Base-by-base conservation (phyloP, 1,140 invertebrate genomes). In the Trigoniulus corallinus region DNA sequence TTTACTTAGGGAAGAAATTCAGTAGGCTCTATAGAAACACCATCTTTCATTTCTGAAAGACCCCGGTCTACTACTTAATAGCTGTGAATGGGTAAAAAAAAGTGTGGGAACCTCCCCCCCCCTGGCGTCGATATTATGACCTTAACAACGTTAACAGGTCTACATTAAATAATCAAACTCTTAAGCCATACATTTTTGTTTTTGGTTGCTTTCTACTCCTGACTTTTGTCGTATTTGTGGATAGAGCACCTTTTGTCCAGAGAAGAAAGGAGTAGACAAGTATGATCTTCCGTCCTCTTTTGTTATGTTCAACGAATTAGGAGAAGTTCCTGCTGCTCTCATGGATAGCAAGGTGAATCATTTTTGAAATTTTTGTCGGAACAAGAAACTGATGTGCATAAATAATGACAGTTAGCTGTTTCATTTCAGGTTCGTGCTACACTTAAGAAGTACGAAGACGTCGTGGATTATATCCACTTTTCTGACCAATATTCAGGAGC, bases 401-500 rank as follows among this genome's bases (percentile, higher is more conserved):
- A 43, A 4, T 7, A 12, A 18, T 18, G 4, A n/a, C 4, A 43
- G 18, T 34, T 15, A 7, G 34, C 59, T 47, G 49, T 60, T 48
- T 55, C 48, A 43, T 53, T 59, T 1, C 54, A 69, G 64, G 60
- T 72, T 26, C 58, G 63, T 47, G 74, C 83, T 55, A 78, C 88
- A 44, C 71, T 98, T 52, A 78, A 81, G 53, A 92, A 87, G 69
- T 93, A 85, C 72, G 74, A 83, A 56, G 75, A 81, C 53, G 73
- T 80, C 59, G 78, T 99, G 58, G 93, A 98, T 64, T 98, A 84
- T 68, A 85, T 99, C 66, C 93, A 98, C 69, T 81, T 98, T 61
- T 95, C 91, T 51, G 95, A 99, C 71, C 86, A 95, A 63, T 98
- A 81, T 68, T 84, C 81, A 57, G 86, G 94, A 40, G 74, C 76